Percentiles rank a stretch among this genome's conserved stretches.
Evolutionary conservation across 2,888 invertebrate genomes (phyloP).

Genomic region (Hetaerina titia): DNA sequence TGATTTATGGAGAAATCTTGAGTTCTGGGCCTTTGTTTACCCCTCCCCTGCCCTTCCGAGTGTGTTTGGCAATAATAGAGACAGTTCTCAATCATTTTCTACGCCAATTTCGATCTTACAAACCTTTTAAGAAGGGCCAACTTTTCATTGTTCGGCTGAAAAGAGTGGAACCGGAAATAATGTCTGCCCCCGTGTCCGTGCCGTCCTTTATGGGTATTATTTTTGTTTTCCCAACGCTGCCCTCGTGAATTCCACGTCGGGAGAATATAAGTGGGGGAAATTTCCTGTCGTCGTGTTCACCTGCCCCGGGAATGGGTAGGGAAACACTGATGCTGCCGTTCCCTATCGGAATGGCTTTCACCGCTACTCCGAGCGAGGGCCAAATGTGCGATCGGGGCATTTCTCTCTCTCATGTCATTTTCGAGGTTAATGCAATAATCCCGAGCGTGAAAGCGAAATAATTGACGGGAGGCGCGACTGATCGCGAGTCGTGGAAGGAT

Average conservation of each 20-base stretch:
- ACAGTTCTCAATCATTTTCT: not conserved
- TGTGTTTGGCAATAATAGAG: not conserved
- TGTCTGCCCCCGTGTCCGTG: not conserved
- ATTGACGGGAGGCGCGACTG: constrained; percentile 28
- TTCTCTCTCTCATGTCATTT: not conserved
- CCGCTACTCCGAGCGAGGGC: not conserved
- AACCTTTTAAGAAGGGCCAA: not conserved
- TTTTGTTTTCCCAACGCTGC: not conserved
- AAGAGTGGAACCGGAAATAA: not conserved
- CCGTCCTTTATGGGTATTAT: not conserved
- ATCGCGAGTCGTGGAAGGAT: constrained; percentile 16
- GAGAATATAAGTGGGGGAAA: not conserved
- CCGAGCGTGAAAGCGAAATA: constrained; percentile 50
- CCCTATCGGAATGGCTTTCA: not conserved
- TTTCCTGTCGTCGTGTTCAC: constrained; percentile 30
- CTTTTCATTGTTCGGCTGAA: not conserved
- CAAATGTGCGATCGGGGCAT: not conserved
- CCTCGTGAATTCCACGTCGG: not conserved
- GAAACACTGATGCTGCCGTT: not conserved
- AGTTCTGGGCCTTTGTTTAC: not conserved
- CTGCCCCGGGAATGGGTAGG: not conserved
- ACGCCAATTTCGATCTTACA: not conserved
- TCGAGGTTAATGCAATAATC: not conserved
- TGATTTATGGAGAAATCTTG: not conserved
- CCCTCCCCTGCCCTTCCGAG: not conserved